These are phyloP conservation scores for Sarcophilus harrisii DNA, from an alignment of 2,797 vertebrate genomes.

Conservation along the genomic window DNA sequence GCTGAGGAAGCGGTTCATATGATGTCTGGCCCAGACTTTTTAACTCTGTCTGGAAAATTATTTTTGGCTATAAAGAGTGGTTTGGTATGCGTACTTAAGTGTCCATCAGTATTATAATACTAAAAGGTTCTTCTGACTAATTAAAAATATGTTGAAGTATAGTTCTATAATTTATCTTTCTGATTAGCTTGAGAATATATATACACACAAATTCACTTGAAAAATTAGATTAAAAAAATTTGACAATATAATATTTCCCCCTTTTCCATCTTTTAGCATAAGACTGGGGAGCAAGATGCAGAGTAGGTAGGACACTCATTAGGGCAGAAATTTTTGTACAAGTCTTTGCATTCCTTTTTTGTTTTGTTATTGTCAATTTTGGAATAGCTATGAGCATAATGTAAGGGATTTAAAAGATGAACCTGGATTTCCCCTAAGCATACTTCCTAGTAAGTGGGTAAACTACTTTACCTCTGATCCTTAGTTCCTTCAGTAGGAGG, in stretches of 20 bases:
- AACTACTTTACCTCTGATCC: background rate
- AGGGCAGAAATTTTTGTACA: background rate
- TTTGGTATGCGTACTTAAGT: background rate
- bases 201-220: background rate
- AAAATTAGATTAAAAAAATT: background rate
- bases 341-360: background rate
- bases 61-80: background rate
- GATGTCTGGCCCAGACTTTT: background rate
- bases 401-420: background rate
- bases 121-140: background rate
- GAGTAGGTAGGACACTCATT: background rate
- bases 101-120: background rate
- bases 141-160: background rate
- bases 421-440: background rate
- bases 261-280: background rate
- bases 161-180: background rate
- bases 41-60: constrained; percentile 26
- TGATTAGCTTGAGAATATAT: background rate
- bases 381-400: background rate
- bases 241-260: background rate
- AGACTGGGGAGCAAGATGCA: background rate
- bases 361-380: background rate
- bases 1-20: background rate
- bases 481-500: background rate
- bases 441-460: background rate